A percentile compares a stretch with the other conserved stretches of the same genome.
Evolutionary conservation across 2,797 vertebrate genomes (phyloP).

Genomic region (Myoxocephalus aenaeus): DNA sequence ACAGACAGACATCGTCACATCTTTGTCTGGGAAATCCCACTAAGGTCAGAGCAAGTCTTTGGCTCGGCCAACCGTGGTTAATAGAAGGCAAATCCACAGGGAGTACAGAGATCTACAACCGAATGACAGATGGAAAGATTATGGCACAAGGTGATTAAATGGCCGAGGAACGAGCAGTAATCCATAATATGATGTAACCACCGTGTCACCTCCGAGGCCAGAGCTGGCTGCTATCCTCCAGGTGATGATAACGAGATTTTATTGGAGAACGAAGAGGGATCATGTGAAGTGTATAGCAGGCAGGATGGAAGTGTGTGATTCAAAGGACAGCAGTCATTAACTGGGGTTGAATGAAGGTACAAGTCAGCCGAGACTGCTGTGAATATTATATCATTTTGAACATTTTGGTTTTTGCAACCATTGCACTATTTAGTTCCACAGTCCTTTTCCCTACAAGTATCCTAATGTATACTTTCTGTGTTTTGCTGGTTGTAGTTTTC

Average conservation of each 20-base stretch:
- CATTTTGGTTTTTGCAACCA: background rate
- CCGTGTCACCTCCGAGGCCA: constrained; percentile 58
- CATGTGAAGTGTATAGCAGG: constrained; percentile 19
- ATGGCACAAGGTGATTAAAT: constrained; percentile 63
- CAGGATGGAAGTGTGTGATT: constrained; percentile 24
- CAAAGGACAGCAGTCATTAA: constrained; percentile 41
- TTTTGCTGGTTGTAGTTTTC: constrained; percentile 12
- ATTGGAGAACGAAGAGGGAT: constrained; percentile 48
- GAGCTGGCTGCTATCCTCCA: constrained; percentile 41
- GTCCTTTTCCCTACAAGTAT: constrained; percentile 11
- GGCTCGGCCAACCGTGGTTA: constrained; percentile 44
- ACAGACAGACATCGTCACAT: background rate
- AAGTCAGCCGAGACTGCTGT: background rate
- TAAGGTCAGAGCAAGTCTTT: constrained; percentile 40
- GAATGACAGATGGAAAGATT: constrained; percentile 67
- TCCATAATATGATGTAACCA: constrained; percentile 71
- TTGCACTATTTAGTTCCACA: background rate
- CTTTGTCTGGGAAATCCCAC: constrained; percentile 43
- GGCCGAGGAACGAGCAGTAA: constrained; percentile 50
- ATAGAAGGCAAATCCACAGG: constrained; percentile 58
- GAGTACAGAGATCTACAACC: constrained; percentile 41
- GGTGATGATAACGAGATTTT: constrained; percentile 67
- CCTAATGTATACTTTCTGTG: background rate
- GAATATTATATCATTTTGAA: constrained; percentile 4
- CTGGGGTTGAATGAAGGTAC: constrained; percentile 23